Evolutionary conservation across 2,888 invertebrate species (phyloP), one percentile per base, ranked within the genome.

Genomic region (Apocheima hispidaria): DNA sequence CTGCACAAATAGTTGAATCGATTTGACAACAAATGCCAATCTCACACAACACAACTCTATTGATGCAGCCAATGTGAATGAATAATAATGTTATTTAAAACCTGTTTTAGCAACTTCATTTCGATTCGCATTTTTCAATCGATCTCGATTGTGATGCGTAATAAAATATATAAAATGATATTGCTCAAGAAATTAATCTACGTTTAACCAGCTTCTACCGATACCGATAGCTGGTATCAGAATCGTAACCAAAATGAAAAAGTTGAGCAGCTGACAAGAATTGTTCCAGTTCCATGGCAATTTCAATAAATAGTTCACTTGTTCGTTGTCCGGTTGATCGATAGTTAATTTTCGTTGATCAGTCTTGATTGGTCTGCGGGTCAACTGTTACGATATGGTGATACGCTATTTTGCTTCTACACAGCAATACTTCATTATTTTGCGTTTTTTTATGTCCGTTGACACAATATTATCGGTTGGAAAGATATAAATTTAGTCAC

Each of bases 361-460:
- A 86, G 79, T 83, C 67, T 87, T 87, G 90, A 91, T 92, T 91
- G 90, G 83, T 75, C 76, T 73, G 75, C 82, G 83, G 88, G 90
- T 90, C 90, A 84, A 83, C 81, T 83, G 80, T 79, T 70, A 62
- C 70, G 69, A 77, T 75, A 74, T 68, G 62, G 69, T 78, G 81
- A 82, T 79, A 81, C 79, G 71, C 82, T 82, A 79, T 82, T 57
- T 81, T 77, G 76, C 74, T 64, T 72, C 69, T 59, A 36, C 35
- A 21, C 49, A 21, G 4, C 14, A 23, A 70, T 72, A 66, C 69
- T 73, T 74, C 72, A 70, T 72, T 66, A 70, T 66, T 69, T 59
- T 35, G 33, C 6, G 5, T 30, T 9, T 9, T 30, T 30, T 30
- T 30, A 6, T 7, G 9, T 28, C 4, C 9, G 3, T n/a, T 14